Evolutionary conservation across 2,888 invertebrate species (phyloP), one percentile per base, ranked within the genome.

Genomic region (Eugnorisma glareosa): DNA sequence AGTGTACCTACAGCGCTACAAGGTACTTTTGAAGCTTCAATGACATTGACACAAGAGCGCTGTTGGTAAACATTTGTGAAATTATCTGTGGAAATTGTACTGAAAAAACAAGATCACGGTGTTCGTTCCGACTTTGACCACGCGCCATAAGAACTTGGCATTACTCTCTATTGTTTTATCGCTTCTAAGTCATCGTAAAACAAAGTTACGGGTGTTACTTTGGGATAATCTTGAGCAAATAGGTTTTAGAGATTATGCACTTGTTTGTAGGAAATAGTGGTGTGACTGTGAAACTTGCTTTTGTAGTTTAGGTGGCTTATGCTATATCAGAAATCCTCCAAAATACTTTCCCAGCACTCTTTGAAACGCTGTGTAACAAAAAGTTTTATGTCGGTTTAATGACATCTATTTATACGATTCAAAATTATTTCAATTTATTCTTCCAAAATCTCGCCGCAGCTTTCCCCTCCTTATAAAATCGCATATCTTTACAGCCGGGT

Each of bases 401-500:
- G 15, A 59, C 4, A 21, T 43, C 10, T 21, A 7, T 28, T 15
- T 28, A 2, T 18, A 2, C 5, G 5, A n/a, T 51, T 5, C 1
- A 69, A 74, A 40, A 40, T 31, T 51, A 0, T 18, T 28, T 31
- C n/a, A n/a, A 54, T 21, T 40, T 28, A 59, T 11, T 24, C 11
- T 28, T 43, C 1, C 13, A 18, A 28, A 1, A 28, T 48, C 10
- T 59, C 21, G n/a, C n/a, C 3, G 28, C 3, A 64, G 13, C 2
- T 61, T 63, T n/a, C 13, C 31, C 18, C 24, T n/a, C 8, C 7
- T 21, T 21, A 11, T 21, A 21, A 61, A 67, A 63, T 57, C 10
- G 2, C 37, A 61, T 75, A 78, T 78, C 67, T 85, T 70, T 73
- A 77, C 69, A 35, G 57, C 54, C 40, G 31, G 28, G 69, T 67